A percentile compares a stretch with the other conserved stretches of the same genome.
Evolutionary conservation across 2,888 invertebrate genomes (phyloP).

Genomic region (Conistra vaccinii): DNA sequence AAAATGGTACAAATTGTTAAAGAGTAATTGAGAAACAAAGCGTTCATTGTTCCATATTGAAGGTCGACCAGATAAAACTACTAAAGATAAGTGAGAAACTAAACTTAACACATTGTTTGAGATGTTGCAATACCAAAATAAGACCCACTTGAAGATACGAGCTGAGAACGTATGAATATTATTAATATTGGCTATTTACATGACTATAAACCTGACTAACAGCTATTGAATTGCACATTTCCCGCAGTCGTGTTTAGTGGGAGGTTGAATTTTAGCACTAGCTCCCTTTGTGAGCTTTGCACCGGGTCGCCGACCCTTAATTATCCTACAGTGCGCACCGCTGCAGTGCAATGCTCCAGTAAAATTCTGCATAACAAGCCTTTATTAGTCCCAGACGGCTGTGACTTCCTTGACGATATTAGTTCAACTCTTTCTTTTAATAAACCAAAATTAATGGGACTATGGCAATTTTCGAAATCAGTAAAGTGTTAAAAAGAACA

Average conservation of each 20-base stretch:
- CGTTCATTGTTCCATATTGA: conserved; percentile 70
- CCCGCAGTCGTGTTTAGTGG: conserved; percentile 71
- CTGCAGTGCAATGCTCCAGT: conserved; percentile 89
- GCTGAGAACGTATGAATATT: conserved; percentile 50
- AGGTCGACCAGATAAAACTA: conserved; percentile 72
- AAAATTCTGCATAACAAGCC: conserved; percentile 89
- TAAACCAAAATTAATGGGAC: conserved; percentile 54
- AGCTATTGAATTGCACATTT: conserved; percentile 71
- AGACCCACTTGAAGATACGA: conserved; percentile 36
- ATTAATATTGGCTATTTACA: conserved; percentile 54
- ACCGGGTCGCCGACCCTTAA: conserved; percentile 86
- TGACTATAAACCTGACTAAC: conserved; percentile 58
- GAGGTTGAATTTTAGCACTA: conserved; percentile 81
- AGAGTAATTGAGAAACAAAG: conserved; percentile 63
- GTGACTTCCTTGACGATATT: conserved; percentile 73
- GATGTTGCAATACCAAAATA: conserved; percentile 54
- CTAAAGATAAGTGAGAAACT: conserved; percentile 59
- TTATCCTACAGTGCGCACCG: conserved; percentile 83
- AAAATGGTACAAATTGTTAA: conserved; percentile 46
- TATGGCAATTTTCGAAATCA: conserved; percentile 6
- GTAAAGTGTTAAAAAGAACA: conserved; percentile 23
- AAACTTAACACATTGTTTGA: conserved; percentile 47
- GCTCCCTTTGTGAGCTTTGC: conserved; percentile 81
- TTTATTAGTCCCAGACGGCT: conserved; percentile 85
- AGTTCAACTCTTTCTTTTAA: conserved; percentile 73